Conservation (phyloP, 2,797 vertebrate genomes). For the Rhinatrema bivittatum region DNA sequence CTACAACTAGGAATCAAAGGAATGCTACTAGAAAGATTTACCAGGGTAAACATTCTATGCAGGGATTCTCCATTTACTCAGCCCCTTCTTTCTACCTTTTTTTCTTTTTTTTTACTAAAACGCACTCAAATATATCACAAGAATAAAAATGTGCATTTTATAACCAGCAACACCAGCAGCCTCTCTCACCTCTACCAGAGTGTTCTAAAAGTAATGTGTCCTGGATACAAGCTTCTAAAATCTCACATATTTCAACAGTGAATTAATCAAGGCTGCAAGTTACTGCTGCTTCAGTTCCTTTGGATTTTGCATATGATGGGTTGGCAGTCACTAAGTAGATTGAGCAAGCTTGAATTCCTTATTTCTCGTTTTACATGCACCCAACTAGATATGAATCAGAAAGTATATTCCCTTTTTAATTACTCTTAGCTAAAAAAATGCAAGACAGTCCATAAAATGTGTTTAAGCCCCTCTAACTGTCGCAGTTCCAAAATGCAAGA, state of each 20-base stretch:
- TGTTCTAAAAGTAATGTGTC: constrained; percentile 45
- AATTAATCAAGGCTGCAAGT: constrained; percentile 74
- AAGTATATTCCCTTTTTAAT: constrained; percentile 82
- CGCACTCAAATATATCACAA: constrained; percentile 31
- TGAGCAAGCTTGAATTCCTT: constrained; percentile 82
- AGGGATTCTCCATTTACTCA: constrained; percentile 18
- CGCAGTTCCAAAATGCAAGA: constrained; percentile 72
- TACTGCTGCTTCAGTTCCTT: constrained; percentile 69
- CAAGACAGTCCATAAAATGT: constrained; percentile 88
- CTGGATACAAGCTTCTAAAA: constrained; percentile 48
- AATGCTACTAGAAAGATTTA: constrained; percentile 25
- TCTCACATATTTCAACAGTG: constrained; percentile 68
- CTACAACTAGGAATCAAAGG: no score
- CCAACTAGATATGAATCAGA: constrained; percentile 80
- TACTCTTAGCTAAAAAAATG: constrained; percentile 88
- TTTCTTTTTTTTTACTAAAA: no score
- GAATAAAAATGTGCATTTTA: constrained; percentile 30
- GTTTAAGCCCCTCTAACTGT: constrained; percentile 68
- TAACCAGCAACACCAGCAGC: constrained; percentile 45
- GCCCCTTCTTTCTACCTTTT: constrained; percentile 26
- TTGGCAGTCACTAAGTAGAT: constrained; percentile 88
- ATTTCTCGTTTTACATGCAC: constrained; percentile 77
- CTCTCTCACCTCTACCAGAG: constrained; percentile 51
- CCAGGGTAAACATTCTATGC: constrained; percentile 15
- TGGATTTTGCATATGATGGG: constrained; percentile 85